Percentiles rank a stretch among this genome's conserved stretches.
phyloP scores from a whole-genome alignment of 2,888 invertebrate species.

The Chelonus formosanus region DNA sequence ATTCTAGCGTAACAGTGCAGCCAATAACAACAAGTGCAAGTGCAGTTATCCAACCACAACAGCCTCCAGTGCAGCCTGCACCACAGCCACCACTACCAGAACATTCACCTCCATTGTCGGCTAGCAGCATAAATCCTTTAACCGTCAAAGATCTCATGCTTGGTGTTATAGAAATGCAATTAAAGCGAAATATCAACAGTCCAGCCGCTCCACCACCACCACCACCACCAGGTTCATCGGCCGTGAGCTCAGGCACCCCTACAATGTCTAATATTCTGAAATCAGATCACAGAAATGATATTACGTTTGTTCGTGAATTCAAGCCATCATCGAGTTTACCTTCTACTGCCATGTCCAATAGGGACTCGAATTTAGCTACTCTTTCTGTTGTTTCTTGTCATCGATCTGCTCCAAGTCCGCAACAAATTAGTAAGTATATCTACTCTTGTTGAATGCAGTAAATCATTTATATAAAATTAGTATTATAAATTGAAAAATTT shows the following conservation, averaged over 20 bases:
- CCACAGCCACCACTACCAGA: slow-evolving; percentile 62
- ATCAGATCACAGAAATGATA: slow-evolving; percentile 68
- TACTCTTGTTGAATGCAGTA: not conserved
- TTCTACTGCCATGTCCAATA: slow-evolving; percentile 53
- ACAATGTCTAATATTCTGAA: slow-evolving; percentile 72
- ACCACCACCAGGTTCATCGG: slow-evolving; percentile 46
- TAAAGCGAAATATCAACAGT: slow-evolving; percentile 73
- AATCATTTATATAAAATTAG: not conserved
- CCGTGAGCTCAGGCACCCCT: slow-evolving; percentile 66
- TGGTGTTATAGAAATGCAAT: slow-evolving; percentile 83
- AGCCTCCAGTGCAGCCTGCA: slow-evolving; percentile 38
- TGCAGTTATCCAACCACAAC: slow-evolving; percentile 37
- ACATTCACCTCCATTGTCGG: slow-evolving; percentile 55
- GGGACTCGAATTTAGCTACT: slow-evolving; percentile 70
- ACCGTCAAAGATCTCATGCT: slow-evolving; percentile 85
- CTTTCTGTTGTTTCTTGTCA: slow-evolving; percentile 72
- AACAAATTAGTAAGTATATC: slow-evolving; percentile 55
- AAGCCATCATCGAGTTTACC: slow-evolving; percentile 58
- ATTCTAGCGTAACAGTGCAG: slow-evolving; percentile 52
- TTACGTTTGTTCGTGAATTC: slow-evolving; percentile 69
- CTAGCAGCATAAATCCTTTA: slow-evolving; percentile 69
- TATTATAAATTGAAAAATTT: slow-evolving; percentile 4
- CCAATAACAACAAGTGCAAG: slow-evolving; percentile 49
- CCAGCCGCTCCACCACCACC: slow-evolving; percentile 55
- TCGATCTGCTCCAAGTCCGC: slow-evolving; percentile 60